phyloP scores from a whole-genome alignment of 2,113 vertebrate species.

The Microtus richardsoni region DNA sequence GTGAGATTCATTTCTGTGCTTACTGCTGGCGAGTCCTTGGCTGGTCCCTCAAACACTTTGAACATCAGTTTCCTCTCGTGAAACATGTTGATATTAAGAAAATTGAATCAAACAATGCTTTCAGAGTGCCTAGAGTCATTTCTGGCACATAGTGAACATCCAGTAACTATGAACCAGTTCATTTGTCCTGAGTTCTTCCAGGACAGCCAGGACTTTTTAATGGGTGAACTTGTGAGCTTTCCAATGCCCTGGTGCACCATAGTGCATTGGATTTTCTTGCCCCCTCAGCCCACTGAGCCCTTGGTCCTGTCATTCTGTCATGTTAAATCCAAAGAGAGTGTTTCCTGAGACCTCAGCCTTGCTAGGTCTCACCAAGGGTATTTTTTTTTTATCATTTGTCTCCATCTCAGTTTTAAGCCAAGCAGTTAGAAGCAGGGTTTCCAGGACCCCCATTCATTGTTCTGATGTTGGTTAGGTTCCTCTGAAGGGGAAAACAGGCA shows the following conservation, averaged over 20 bases:
- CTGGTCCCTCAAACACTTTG: not conserved
- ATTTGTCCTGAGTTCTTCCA: not conserved
- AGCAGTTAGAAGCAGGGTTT: not conserved
- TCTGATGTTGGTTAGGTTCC: not conserved
- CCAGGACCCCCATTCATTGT: not conserved
- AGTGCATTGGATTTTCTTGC: not conserved
- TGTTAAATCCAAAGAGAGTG: not conserved
- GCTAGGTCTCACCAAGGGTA: not conserved
- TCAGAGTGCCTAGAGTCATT: not conserved
- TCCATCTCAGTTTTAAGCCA: not conserved
- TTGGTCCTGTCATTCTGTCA: slow-evolving; percentile 13
- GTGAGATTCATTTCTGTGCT: not conserved
- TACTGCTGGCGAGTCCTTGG: not conserved
- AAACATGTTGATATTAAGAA: not conserved
- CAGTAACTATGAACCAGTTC: not conserved
- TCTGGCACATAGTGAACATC: not conserved
- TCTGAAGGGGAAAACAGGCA: too few species aligned
- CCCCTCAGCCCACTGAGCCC: not conserved
- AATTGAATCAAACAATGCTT: not conserved
- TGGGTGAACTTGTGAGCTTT: not conserved
- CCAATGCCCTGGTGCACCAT: not conserved
- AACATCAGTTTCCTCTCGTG: slow-evolving; percentile 43
- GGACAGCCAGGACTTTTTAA: not conserved
- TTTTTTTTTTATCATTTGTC: not conserved
- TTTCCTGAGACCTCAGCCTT: not conserved